Evolutionary conservation across 2,113 vertebrate species (phyloP).

Genomic region (Oryzias javanicus): DNA sequence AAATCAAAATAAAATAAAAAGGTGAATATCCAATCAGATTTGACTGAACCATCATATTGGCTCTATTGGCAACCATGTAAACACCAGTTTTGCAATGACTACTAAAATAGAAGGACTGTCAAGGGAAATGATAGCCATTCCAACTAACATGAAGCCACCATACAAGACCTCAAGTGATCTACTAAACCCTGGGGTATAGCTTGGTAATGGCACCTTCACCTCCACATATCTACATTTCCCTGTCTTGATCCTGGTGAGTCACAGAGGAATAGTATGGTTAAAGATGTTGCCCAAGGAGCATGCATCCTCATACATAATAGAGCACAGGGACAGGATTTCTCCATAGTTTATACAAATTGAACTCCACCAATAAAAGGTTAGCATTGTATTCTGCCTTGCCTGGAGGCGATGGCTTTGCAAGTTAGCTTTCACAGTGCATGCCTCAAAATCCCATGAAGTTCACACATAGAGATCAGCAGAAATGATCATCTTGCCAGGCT

Average conservation of each 20-base stretch:
- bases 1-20: neutral
- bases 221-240: conserved; percentile 38
- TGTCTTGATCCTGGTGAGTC: conserved; percentile 49
- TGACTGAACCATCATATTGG: no score
- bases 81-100: no score
- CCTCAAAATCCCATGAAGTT: conserved; percentile 29
- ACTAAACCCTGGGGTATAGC: conserved; percentile 58
- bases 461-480: conserved; percentile 38
- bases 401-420: conserved; percentile 60
- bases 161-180: conserved; percentile 69
- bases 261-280: conserved; percentile 38
- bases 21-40: neutral
- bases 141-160: conserved; percentile 61
- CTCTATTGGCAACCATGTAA: no score
- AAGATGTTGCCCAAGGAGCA: conserved; percentile 24
- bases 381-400: conserved; percentile 28
- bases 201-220: conserved; percentile 65
- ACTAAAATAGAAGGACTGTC: conserved; percentile 19
- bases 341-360: conserved; percentile 54
- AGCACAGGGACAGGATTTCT: conserved; percentile 10
- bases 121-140: conserved; percentile 69
- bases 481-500: conserved; percentile 19
- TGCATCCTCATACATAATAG: conserved; percentile 35
- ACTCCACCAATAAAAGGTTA: conserved; percentile 42
- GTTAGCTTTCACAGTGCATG: conserved; percentile 34